Base-by-base conservation (phyloP, 2,888 invertebrate genomes). In the Lithodes maja region DNA sequence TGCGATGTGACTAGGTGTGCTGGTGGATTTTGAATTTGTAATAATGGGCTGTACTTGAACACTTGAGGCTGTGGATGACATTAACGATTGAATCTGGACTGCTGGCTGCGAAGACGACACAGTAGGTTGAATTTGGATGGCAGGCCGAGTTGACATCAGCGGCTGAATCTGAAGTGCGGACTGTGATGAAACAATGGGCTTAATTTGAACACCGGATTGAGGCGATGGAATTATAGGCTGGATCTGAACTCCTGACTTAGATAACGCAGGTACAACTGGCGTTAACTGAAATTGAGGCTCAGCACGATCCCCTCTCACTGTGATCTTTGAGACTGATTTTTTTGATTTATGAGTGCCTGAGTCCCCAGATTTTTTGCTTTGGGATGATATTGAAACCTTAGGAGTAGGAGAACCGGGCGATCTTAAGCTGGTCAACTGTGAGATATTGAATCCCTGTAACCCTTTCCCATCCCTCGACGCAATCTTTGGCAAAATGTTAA, bases 401-500 rank as follows among this genome's bases (percentile, higher is more conserved):
- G 88, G 88, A 33, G 85, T 84, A 74, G 85, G 85, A 15, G 88
- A 89, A 61, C 75, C 53, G 5, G 81, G 69, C 15, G 68, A 52
- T 71, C 68, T 74, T 15, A 78, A n/a, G 50, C 71, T n/a, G 17
- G 61, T 50, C 49, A 83, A 80, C 3, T 88, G 88, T 33, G 83
- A 52, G 55, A 15, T 50, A 17, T 52, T 80, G 54, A 79, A 80
- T n/a, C 74, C 50, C 68, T 55, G 61, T 9, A 52, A 49, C 33
- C 50, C n/a, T 52, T 75, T 80, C 61, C 84, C 68, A 33, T 89
- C 86, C 54, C 75, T 5, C n/a, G 74, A 81, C 15, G 80, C 52
- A n/a, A 85, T 69, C 71, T 89, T 89, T 52, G 89, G 89, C 69
- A 89, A 79, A n/a, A 89, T 89, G 82, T 83, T 89, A 3, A 89